Evolutionary conservation across 2,797 vertebrate genomes (phyloP).

Genomic region (Trachurus trachurus): DNA sequence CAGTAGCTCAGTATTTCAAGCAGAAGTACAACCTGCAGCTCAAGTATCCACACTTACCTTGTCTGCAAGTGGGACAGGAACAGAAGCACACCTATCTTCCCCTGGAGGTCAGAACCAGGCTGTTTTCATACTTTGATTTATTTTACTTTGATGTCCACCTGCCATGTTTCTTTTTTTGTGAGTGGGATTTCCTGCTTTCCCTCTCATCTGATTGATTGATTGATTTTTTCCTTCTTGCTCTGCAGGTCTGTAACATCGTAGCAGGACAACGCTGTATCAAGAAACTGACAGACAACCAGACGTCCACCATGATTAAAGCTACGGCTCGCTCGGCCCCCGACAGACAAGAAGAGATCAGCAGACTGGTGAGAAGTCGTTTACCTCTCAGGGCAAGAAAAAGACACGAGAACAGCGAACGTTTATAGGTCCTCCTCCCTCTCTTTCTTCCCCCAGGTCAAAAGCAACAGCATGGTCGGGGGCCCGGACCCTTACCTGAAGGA

Average conservation of each 20-base stretch:
- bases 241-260: slow-evolving; percentile 97
- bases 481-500: slow-evolving; percentile 98
- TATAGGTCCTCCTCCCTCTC: background rate
- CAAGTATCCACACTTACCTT: slow-evolving; percentile 97
- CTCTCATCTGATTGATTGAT: background rate
- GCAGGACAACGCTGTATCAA: slow-evolving; percentile 98
- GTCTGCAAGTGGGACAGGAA: slow-evolving; percentile 98
- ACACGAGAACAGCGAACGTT: background rate
- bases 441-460: slow-evolving; percentile 91
- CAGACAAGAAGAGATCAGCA: slow-evolving; percentile 98
- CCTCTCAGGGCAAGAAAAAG: slow-evolving; percentile 12
- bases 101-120: slow-evolving; percentile 90
- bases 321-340: slow-evolving; percentile 97
- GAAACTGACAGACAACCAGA: slow-evolving; percentile 98
- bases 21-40: slow-evolving; percentile 99
- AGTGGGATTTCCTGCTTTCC: background rate
- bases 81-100: slow-evolving; percentile 99
- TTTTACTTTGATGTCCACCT: background rate
- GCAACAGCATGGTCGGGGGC: slow-evolving; percentile 98
- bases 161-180: background rate
- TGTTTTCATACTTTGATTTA: background rate
- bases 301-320: slow-evolving; percentile 99
- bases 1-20: slow-evolving; percentile 99
- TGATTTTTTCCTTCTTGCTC: background rate
- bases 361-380: slow-evolving; percentile 88